A percentile compares a stretch with the other conserved stretches of the same genome.
Evolutionary conservation across 1,140 invertebrate genomes (phyloP).

Genomic region (Nomia melanderi): DNA sequence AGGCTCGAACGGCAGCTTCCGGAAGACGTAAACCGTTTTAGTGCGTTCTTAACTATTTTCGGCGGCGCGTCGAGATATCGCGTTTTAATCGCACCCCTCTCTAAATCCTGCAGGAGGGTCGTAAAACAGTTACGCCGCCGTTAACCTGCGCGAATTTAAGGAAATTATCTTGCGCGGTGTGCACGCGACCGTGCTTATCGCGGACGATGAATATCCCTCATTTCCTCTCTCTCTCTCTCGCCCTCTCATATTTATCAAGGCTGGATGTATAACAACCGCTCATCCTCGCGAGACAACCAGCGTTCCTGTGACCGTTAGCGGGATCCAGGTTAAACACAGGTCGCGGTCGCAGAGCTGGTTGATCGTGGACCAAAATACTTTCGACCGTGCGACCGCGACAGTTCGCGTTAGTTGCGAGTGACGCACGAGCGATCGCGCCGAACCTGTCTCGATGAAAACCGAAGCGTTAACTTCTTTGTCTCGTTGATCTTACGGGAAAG

Average conservation of each 20-base stretch:
- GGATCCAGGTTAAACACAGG: background rate
- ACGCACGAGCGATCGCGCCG: too few species aligned
- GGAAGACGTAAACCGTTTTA: slow-evolving; percentile 52
- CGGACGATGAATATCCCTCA: background rate
- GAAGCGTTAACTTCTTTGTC: slow-evolving; percentile 18
- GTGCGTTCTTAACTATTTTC: slow-evolving; percentile 49
- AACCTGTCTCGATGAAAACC: background rate
- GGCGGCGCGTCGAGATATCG: slow-evolving; percentile 41
- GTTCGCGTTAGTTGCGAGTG: background rate
- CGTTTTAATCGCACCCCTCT: slow-evolving; percentile 50
- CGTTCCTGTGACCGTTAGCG: background rate
- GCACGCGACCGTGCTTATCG: slow-evolving; percentile 11
- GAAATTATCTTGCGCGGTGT: slow-evolving; percentile 41
- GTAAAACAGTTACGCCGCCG: slow-evolving; percentile 52
- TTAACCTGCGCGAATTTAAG: slow-evolving; percentile 52
- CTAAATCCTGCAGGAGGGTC: slow-evolving; percentile 48
- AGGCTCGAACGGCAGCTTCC: slow-evolving; percentile 15
- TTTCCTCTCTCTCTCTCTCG: too few species aligned
- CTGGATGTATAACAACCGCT: background rate
- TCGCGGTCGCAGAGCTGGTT: background rate
- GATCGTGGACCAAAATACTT: background rate
- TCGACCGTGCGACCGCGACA: background rate
- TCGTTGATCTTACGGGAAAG: background rate
- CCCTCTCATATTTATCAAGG: slow-evolving; percentile 6
- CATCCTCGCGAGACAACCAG: too few species aligned